A percentile compares a stretch with the other conserved stretches of the same genome.
These are phyloP conservation scores for Dolichoris vasculosae DNA, from an alignment of 1,140 invertebrate species.

Conservation along the genomic window DNA sequence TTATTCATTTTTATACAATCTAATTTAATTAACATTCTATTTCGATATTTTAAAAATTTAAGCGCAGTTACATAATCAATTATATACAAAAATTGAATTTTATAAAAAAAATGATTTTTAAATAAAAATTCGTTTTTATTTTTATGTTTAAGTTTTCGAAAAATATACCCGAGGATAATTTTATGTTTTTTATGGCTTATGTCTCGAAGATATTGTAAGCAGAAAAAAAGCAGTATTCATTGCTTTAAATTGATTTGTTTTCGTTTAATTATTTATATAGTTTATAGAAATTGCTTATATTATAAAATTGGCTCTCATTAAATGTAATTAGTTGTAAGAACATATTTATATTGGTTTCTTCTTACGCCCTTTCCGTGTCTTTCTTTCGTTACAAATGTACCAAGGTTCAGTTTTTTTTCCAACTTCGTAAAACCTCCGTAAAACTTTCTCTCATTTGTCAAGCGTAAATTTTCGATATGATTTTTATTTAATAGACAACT, in stretches of 20 bases:
- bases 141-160: slow-evolving; percentile 18
- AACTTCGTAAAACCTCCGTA: too few relatives aligned
- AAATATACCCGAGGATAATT: slow-evolving; percentile 4
- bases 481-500: background rate
- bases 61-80: background rate
- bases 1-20: slow-evolving; percentile 5
- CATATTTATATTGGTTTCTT: background rate
- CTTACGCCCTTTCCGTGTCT: background rate
- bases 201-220: background rate
- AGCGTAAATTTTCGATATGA: background rate
- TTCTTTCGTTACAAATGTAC: too few relatives aligned
- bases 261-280: slow-evolving; percentile 32
- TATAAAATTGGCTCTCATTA: slow-evolving; percentile 10
- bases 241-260: slow-evolving; percentile 23
- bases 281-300: slow-evolving; percentile 18
- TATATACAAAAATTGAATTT: slow-evolving; percentile 35
- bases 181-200: slow-evolving; percentile 10
- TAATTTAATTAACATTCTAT: background rate
- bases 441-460: background rate
- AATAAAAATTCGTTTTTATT: slow-evolving; percentile 6
- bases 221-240: slow-evolving; percentile 11
- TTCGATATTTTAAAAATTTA: slow-evolving; percentile 9
- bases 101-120: slow-evolving; percentile 34
- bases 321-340: background rate
- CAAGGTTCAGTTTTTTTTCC: too few relatives aligned